Evolutionary conservation across 2,797 vertebrate genomes (phyloP).

Genomic region (Halcyon smyrnensis): DNA sequence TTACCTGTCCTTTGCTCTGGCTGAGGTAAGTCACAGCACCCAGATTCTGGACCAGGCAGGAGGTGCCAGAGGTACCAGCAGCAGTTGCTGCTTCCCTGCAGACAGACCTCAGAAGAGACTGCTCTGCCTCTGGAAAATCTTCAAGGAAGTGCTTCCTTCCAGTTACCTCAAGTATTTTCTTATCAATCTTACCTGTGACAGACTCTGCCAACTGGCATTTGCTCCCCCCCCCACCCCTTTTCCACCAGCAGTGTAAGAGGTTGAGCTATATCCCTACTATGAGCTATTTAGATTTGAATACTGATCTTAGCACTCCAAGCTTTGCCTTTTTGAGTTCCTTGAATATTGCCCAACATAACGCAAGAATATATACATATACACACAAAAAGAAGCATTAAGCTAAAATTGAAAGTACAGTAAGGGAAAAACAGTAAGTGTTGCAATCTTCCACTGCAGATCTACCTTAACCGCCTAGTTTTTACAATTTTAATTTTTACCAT

Average conservation of each 20-base stretch:
- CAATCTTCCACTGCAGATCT: background rate
- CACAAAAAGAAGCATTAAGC: background rate
- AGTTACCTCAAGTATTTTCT: background rate
- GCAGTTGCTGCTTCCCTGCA: background rate
- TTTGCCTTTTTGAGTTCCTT: background rate
- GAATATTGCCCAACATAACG: background rate
- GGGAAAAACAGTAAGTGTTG: background rate
- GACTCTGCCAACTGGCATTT: background rate
- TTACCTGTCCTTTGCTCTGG: background rate
- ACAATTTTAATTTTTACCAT: too few species aligned
- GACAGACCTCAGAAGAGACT: background rate
- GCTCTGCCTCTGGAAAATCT: background rate
- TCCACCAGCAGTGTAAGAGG: background rate
- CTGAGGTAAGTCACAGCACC: background rate
- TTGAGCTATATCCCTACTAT: background rate
- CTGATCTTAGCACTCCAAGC: background rate
- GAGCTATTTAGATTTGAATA: background rate
- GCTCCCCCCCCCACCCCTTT: accelerated
- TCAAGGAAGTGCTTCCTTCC: background rate
- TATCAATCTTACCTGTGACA: background rate
- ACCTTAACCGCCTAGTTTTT: background rate
- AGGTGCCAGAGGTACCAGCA: background rate
- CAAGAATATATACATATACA: background rate
- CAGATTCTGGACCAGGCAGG: background rate
- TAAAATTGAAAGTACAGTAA: background rate